Conservation (phyloP, 2,888 invertebrate genomes). For the Andrena bucephala region DNA sequence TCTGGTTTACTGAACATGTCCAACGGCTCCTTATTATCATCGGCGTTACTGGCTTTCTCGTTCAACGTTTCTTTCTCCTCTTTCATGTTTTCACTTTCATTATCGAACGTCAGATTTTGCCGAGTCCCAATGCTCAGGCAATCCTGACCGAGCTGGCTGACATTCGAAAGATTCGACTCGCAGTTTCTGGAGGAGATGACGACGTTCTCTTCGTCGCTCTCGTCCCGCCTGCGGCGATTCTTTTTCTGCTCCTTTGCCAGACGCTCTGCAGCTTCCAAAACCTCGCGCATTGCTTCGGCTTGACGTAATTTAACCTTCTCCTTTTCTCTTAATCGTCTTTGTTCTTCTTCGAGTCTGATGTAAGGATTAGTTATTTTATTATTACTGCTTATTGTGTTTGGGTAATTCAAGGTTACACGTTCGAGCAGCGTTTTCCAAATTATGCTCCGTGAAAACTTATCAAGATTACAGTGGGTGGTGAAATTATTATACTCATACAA, state of each 20-base stretch:
- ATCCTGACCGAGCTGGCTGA: conserved; percentile 15
- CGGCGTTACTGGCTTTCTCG: conserved; percentile 12
- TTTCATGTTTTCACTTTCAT: conserved; percentile 2
- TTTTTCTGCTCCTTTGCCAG: conserved; percentile 89
- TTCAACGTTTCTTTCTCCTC: conserved; percentile 13
- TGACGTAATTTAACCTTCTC: conserved; percentile 90
- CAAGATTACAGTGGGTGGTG: no score
- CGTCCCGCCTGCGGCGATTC: conserved; percentile 72
- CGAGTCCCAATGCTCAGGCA: neutral
- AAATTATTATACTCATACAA: no score
- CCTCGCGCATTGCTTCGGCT: conserved; percentile 91
- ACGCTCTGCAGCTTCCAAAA: conserved; percentile 90
- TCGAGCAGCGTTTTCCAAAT: no score
- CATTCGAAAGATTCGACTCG: conserved; percentile 23
- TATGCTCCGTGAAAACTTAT: no score
- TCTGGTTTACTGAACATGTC: conserved; percentile 13
- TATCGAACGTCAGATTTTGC: neutral
- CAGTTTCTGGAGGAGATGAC: conserved; percentile 1
- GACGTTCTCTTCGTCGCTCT: conserved; percentile 27
- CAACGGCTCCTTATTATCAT: neutral
- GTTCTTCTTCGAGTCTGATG: conserved; percentile 89
- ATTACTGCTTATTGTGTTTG: no score
- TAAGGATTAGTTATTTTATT: neutral
- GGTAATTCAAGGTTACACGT: no score
- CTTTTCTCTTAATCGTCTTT: conserved; percentile 88